phyloP scores from a whole-genome alignment of 1,140 invertebrate genomes.

The Chelonus insularis region DNA sequence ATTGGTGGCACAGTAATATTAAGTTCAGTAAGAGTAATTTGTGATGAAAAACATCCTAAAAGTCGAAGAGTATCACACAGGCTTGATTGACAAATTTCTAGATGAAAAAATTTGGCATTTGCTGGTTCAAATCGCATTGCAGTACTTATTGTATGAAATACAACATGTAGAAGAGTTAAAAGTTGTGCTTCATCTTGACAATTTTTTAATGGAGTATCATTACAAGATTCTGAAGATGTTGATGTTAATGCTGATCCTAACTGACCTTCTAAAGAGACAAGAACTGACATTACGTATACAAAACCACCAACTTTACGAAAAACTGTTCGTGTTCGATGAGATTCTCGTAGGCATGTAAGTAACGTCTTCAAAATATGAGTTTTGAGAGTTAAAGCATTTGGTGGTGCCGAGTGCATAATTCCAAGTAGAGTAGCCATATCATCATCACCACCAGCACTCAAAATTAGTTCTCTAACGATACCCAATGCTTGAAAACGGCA shows the following conservation, averaged over 20 bases:
- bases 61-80: conserved; percentile 89
- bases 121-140: conserved; percentile 99
- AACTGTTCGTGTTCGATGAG: conserved; percentile 92
- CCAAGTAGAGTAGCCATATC: conserved; percentile 91
- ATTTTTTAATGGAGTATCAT: conserved; percentile 45
- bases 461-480: conserved; percentile 83
- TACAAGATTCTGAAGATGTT: conserved; percentile 49
- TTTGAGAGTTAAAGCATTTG: conserved; percentile 80
- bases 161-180: conserved; percentile 78
- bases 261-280: conserved; percentile 90
- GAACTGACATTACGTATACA: conserved; percentile 94
- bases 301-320: conserved; percentile 98
- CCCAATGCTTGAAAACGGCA: conserved; percentile 80
- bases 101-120: conserved; percentile 97
- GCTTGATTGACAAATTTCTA: conserved; percentile 92
- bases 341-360: conserved; percentile 86
- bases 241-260: conserved; percentile 59
- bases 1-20: conserved; percentile 47
- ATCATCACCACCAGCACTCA: conserved; percentile 90
- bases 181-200: conserved; percentile 60
- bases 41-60: conserved; percentile 84
- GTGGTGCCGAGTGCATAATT: conserved; percentile 85
- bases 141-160: conserved; percentile 94
- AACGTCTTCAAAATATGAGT: conserved; percentile 90
- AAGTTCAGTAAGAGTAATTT: conserved; percentile 60